phyloP scores from a whole-genome alignment of 2,888 invertebrate species.

The Eristalis pertinax region DNA sequence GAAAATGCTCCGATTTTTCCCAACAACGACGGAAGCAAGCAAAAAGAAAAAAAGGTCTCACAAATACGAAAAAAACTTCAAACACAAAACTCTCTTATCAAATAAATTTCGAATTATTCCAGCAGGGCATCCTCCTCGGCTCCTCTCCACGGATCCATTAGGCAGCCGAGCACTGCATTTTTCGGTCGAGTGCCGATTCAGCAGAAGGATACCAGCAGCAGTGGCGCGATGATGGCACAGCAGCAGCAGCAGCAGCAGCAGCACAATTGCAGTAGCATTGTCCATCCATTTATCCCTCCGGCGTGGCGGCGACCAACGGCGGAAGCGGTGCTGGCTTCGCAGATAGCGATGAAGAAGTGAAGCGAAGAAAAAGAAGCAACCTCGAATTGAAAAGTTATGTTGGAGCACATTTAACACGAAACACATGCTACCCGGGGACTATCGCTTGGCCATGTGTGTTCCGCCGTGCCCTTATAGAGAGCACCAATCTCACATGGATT shows the following conservation, averaged over 20 bases:
- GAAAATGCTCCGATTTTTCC: background rate
- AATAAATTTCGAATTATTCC: slow-evolving; percentile 67
- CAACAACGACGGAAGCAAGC: background rate
- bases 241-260: slow-evolving; percentile 43
- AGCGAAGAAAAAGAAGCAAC: slow-evolving; percentile 25
- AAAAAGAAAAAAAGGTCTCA: slow-evolving; percentile 24
- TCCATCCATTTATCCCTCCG: slow-evolving; percentile 31
- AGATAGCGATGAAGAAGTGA: slow-evolving; percentile 5
- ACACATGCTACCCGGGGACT: slow-evolving; percentile 58
- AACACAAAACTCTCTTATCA: slow-evolving; percentile 65
- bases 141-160: slow-evolving; percentile 37
- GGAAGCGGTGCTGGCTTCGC: slow-evolving; percentile 34
- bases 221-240: background rate
- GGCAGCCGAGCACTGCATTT: slow-evolving; percentile 49
- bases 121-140: slow-evolving; percentile 38
- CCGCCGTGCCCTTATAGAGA: slow-evolving; percentile 19
- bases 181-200: slow-evolving; percentile 63
- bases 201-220: slow-evolving; percentile 9
- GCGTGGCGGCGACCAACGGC: slow-evolving; percentile 2
- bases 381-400: slow-evolving; percentile 70
- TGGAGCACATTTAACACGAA: slow-evolving; percentile 58
- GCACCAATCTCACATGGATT: slow-evolving; percentile 27
- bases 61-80: slow-evolving; percentile 28
- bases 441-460: background rate
- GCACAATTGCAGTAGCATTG: slow-evolving; percentile 55